A percentile compares a stretch with the other conserved stretches of the same genome.
Conservation (phyloP, 2,113 vertebrate genomes). For the Equus przewalskii region DNA sequence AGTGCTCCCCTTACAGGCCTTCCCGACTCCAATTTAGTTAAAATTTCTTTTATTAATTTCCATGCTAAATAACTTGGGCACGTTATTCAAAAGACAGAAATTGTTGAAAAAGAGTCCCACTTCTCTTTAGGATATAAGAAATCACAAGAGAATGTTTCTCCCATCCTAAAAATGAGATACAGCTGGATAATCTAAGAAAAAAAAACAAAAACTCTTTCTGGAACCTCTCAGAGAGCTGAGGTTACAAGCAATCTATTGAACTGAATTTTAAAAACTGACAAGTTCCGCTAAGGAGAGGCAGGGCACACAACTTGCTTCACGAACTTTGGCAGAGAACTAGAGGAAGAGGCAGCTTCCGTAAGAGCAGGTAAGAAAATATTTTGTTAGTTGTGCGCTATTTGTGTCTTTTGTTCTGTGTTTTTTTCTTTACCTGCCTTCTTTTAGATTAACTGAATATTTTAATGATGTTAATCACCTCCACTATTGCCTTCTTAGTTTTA, state of each 20-base stretch:
- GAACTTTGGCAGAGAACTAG: neutral
- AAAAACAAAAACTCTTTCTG: neutral
- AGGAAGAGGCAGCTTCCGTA: neutral
- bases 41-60: too few species aligned
- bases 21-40: too few species aligned
- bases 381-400: neutral
- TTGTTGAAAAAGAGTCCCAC: neutral
- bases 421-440: neutral
- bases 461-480: neutral
- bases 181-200: neutral
- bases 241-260: neutral
- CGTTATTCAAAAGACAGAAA: neutral
- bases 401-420: neutral
- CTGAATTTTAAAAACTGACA: neutral
- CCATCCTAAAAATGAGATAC: neutral
- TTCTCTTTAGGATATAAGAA: neutral
- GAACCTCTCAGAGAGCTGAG: neutral
- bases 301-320: neutral
- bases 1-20: too few species aligned
- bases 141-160: neutral
- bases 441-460: neutral
- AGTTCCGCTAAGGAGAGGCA: neutral
- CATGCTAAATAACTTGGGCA: neutral
- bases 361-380: neutral
- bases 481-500: neutral